Conservation (phyloP, 2,888 invertebrate species). For the Drosophila percnosoma region DNA sequence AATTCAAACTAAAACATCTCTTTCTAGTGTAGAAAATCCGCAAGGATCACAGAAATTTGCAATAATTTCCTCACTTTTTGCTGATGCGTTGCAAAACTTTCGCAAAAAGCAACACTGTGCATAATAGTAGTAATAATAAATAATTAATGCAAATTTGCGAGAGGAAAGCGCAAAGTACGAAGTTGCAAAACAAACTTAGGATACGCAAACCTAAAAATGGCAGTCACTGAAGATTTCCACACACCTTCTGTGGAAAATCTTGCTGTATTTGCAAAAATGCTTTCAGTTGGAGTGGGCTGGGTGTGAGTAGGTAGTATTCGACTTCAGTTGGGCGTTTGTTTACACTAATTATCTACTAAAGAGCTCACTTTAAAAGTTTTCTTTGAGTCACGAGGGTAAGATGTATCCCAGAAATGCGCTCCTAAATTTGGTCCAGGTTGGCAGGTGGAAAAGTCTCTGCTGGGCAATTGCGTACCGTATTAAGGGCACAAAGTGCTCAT, state of each 20-base stretch:
- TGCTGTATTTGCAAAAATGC: constrained; percentile 46
- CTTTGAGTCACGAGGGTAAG: background rate
- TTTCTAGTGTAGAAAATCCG: background rate
- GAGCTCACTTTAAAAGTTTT: constrained; percentile 15
- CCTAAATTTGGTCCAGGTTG: background rate
- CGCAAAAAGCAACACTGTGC: constrained; percentile 9
- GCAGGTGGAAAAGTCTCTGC: background rate
- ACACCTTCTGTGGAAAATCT: constrained; percentile 45
- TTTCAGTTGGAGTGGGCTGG: constrained; percentile 19
- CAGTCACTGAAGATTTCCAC: constrained; percentile 24
- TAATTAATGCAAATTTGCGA: constrained; percentile 37
- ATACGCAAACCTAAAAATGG: constrained; percentile 6
- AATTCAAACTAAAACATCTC: background rate
- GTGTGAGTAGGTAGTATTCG: background rate
- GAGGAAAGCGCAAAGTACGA: background rate
- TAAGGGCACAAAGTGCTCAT: background rate
- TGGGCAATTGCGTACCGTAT: background rate
- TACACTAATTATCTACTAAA: constrained; percentile 20
- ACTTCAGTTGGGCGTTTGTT: constrained; percentile 7
- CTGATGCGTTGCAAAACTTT: constrained; percentile 32
- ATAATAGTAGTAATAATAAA: constrained; percentile 28
- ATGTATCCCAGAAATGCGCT: background rate
- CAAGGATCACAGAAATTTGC: background rate
- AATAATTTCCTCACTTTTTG: constrained; percentile 5
- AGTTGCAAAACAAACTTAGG: constrained; percentile 17